Percentiles rank a stretch among this genome's conserved stretches.
These are phyloP conservation scores for Pteronotus mesoamericanus DNA, from an alignment of 2,797 vertebrate genomes.

Conservation along the genomic window DNA sequence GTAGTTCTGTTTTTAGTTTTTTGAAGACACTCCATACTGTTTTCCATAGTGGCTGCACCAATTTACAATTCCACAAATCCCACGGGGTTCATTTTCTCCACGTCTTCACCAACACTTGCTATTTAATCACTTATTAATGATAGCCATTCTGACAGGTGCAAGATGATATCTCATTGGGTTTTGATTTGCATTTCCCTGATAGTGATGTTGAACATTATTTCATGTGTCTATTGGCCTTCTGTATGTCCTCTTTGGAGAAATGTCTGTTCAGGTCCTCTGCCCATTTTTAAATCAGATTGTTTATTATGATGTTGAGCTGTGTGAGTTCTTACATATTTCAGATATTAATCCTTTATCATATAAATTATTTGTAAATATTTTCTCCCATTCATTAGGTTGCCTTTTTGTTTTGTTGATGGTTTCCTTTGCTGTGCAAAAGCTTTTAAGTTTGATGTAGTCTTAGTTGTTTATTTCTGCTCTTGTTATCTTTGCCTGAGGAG, in stretches of 20 bases:
- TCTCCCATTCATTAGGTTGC: neutral
- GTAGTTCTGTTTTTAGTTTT: neutral
- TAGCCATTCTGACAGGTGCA: neutral
- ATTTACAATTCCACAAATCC: neutral
- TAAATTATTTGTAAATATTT: neutral
- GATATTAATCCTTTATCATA: neutral
- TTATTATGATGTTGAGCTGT: neutral
- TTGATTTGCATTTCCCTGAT: neutral
- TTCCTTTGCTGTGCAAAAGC: neutral
- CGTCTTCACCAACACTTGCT: neutral
- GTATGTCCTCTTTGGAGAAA: neutral
- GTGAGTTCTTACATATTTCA: neutral
- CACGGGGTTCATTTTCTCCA: neutral
- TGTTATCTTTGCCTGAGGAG: neutral
- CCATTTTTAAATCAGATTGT: neutral
- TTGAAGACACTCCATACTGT: neutral
- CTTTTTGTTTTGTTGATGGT: neutral
- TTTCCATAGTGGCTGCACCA: neutral
- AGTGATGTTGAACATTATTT: neutral
- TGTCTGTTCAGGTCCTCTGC: neutral
- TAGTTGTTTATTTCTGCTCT: neutral
- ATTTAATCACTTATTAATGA: neutral
- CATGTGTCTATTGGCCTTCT: neutral
- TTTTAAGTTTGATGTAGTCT: neutral
- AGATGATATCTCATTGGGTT: neutral